A percentile compares a stretch with the other conserved stretches of the same genome.
These are phyloP conservation scores for Grantiella picta DNA, from an alignment of 2,113 vertebrate species.

Conservation along the genomic window DNA sequence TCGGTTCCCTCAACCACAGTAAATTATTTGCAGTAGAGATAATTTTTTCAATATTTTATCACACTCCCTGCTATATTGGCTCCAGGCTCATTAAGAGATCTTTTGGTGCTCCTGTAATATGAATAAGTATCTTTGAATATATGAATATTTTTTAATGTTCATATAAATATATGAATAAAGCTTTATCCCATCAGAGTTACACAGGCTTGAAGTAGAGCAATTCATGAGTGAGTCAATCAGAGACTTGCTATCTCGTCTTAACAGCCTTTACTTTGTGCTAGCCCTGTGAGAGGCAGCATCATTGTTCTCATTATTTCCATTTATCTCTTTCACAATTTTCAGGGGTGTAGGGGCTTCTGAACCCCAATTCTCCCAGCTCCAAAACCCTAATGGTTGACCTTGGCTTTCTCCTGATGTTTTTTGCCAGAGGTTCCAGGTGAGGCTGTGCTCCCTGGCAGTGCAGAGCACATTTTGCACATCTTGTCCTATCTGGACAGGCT, in stretches of 20 bases:
- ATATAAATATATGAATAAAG: neutral
- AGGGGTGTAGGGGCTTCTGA: neutral
- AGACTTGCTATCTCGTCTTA: neutral
- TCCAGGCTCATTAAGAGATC: neutral
- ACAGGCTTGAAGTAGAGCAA: neutral
- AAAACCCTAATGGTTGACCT: neutral
- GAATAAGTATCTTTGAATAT: neutral
- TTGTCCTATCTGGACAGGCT: neutral
- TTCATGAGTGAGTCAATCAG: neutral
- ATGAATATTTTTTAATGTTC: neutral
- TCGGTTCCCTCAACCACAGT: neutral
- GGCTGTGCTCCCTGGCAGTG: neutral
- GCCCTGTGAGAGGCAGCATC: neutral
- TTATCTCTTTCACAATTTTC: neutral
- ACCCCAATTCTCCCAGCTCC: neutral
- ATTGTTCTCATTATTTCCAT: neutral
- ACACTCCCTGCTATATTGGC: neutral
- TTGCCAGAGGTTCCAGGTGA: neutral
- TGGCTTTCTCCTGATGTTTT: neutral
- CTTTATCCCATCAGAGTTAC: neutral
- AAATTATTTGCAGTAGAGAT: neutral
- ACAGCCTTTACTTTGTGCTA: neutral
- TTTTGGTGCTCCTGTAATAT: neutral
- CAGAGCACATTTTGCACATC: neutral
- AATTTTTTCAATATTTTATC: conserved; percentile 4